Conservation (phyloP, 2,113 vertebrate genomes). For the human region GRCh38 chr11:43589501-43590000, state of each 20-base stretch:
- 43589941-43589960: not conserved
- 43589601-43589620: not conserved
- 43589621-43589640: constrained; percentile 21
- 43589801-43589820: not conserved
- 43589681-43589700: not conserved
- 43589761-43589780: not conserved
- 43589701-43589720: not conserved
- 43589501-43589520: not conserved
- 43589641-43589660: not conserved
- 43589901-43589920: not conserved
- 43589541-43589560: not conserved
- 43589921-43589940: not conserved
- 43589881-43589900: not conserved
- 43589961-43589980: not conserved
- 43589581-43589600: not conserved
- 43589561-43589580: not conserved
- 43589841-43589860: not conserved
- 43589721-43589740: not conserved
- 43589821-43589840: not conserved
- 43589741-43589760: not conserved
- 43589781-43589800: not conserved
- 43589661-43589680: not conserved
- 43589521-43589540: constrained; percentile 8
- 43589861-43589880: not conserved
- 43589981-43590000: not conserved